These are phyloP conservation scores for Lissocephala sabroskyi DNA, from an alignment of 2,888 invertebrate genomes.

Conservation along the genomic window DNA sequence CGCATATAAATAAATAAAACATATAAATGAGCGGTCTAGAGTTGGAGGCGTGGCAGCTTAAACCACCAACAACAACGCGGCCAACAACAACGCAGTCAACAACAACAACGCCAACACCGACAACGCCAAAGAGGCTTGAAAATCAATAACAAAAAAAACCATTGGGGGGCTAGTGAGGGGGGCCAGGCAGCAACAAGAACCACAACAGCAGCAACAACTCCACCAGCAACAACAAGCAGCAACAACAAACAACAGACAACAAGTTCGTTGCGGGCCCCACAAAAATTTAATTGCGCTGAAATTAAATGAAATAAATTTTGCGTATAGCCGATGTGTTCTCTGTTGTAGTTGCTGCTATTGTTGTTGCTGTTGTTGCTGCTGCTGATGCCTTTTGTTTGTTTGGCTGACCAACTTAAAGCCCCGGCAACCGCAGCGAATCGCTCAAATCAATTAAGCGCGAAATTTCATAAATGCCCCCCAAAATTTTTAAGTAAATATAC, in stretches of 20 bases:
- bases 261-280: slow-evolving; percentile 29
- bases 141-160: slow-evolving; percentile 34
- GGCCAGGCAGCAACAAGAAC: slow-evolving; percentile 6
- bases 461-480: slow-evolving; percentile 38
- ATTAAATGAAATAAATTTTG: slow-evolving; percentile 39
- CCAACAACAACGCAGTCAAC: neutral
- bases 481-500: slow-evolving; percentile 39
- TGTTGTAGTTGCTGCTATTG: slow-evolving; percentile 4
- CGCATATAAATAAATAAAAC: slow-evolving; percentile 52
- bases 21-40: slow-evolving; percentile 22
- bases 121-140: slow-evolving; percentile 12
- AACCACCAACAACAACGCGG: neutral
- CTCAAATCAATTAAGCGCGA: slow-evolving; percentile 44
- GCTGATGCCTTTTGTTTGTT: neutral
- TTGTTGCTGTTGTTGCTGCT: slow-evolving; percentile 2
- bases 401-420: slow-evolving; percentile 13
- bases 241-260: slow-evolving; percentile 12
- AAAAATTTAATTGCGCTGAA: slow-evolving; percentile 56
- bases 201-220: slow-evolving; percentile 20
- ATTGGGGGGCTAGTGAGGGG: slow-evolving; percentile 10
- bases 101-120: neutral
- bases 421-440: slow-evolving; percentile 30
- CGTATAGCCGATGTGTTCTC: slow-evolving; percentile 21
- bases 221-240: slow-evolving; percentile 18
- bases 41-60: neutral